Base-by-base conservation (phyloP, 2,797 vertebrate genomes). In the Schizothorax lantsangensis region DNA sequence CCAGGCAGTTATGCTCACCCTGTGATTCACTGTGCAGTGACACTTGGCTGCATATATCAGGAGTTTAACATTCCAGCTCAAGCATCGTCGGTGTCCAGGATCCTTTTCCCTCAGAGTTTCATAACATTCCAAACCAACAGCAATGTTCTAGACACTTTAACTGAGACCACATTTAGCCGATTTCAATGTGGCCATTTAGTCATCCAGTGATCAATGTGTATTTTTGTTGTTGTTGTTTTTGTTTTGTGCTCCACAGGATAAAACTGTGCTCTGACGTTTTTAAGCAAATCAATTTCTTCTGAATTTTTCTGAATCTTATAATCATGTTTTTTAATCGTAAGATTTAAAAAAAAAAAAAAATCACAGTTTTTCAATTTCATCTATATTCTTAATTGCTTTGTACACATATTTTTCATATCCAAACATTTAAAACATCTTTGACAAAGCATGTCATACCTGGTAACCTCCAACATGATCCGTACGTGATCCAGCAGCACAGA, bases 401-500 rank as follows among this genome's bases (percentile, higher is more conserved):
- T 45, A n/a, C 4, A 19, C 66, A 45, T 6, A 12, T 45, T 15
- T 38, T 69, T 69, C 1, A 69, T 21, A 21, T 10, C 17, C 17
- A 33, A 68, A 40, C 11, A 43, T 72, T 72, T 43, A 8, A 15
- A 52, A 66, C 62, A 49, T 75, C 10, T 77, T 5, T 54, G 19
- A 77, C 6, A 36, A 36, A 49, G 14, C 80, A 69, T n/a, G 21
- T n/a, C n/a, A 52, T 64, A 98, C 97, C 97, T 98, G 95, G 71
- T 95, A 90, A 96, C 94, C 0, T 94, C 85, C 89, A 99, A 91
- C 85, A 92, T 90, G 87, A 99, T 92, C 90, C 96, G 94, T 93
- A 99, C 72, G 85, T 96, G 94, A 30, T 97, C 94, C 33, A 99
- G 92, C 91, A 99, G 97, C 80, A 97, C 7, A 0, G 93, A 95